Evolutionary conservation across 2,113 vertebrate species (phyloP), one percentile per base, ranked within the genome.

Genomic region (Origma solitaria): DNA sequence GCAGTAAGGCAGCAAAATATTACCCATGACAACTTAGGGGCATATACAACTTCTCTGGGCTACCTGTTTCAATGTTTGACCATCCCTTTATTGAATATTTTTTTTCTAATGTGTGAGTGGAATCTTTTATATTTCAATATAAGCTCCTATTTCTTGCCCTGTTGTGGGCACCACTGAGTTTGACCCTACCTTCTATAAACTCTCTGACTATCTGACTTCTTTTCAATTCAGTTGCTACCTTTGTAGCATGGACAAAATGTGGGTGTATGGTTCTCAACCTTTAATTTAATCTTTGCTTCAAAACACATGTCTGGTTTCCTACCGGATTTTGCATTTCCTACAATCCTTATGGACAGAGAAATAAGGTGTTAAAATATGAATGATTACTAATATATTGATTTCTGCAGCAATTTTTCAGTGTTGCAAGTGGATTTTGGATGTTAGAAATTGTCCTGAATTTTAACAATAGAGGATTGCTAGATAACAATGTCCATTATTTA

Each of bases 81-180:
- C 6, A 38, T 47, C 3, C 1, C 31, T 54, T 11, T 22, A 45
- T 9, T 7, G 18, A 37, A 6, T 15, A 6, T 31, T 3, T 7
- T 50, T 56, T 77, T 53, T 77, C 30, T 15, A 2, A 24, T 27
- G 1, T 42, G 1, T 38, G 11, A 78, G 15, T 31, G 31, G 9
- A 51, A 42, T 60, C 2, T 38, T 75, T 82, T 37, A 3, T 16
- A 49, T 51, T 62, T 89, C 4, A 3, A 1, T 50, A 13, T 30
- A 23, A 4, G 1, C 2, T 6, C 22, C 51, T 78, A 13, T 1
- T 3, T 77, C 58, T 77, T 62, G 2, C 37, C 23, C 6, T 47
- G 8, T 56, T 22, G 6, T 10, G 17, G 15, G 8, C 7, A 45
- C 2, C 19, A 24, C 7, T 42, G 47, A 68, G 24, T 11, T 38